phyloP scores from a whole-genome alignment of 1,140 invertebrate species.

The Phymorhynchus buccinoides region DNA sequence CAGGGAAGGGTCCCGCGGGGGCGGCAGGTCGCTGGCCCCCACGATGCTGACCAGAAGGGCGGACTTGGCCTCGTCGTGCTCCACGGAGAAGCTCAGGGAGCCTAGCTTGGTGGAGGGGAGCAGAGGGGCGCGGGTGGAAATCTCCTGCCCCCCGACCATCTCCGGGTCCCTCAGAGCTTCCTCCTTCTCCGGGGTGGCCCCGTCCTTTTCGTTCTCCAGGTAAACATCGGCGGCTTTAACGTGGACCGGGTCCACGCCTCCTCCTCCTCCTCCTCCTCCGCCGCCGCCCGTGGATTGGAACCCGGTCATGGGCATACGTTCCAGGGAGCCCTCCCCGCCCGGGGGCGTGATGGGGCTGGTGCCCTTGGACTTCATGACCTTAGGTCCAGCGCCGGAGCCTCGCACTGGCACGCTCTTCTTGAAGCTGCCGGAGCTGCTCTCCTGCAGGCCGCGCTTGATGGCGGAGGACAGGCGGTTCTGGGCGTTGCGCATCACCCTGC shows the following conservation, averaged over 20 bases:
- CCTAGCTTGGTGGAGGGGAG: conserved; percentile 80
- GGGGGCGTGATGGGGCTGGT: conserved; percentile 65
- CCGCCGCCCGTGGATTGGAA: conserved; percentile 51
- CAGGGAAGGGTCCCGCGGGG: conserved; percentile 71
- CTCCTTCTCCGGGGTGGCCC: conserved; percentile 79
- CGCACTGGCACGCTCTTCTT: conserved; percentile 56
- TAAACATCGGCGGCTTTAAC: conserved; percentile 57
- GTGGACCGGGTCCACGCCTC: conserved; percentile 52
- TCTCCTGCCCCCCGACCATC: conserved; percentile 63
- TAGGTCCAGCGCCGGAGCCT: conserved; percentile 46
- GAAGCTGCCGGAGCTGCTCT: conserved; percentile 59
- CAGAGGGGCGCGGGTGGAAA: conserved; percentile 55
- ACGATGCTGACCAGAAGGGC: conserved; percentile 93
- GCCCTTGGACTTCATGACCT: conserved; percentile 66
- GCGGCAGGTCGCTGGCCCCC: conserved; percentile 74
- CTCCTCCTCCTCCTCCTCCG: too few relatives aligned
- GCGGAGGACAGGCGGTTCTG: conserved; percentile 69
- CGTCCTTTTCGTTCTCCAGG: conserved; percentile 75
- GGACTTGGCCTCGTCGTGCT: conserved; percentile 89
- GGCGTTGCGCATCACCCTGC: conserved; percentile 61
- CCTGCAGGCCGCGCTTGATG: conserved; percentile 70
- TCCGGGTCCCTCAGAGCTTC: conserved; percentile 47
- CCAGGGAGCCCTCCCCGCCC: conserved; percentile 48
- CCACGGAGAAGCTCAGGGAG: conserved; percentile 82
- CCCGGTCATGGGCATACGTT: conserved; percentile 54